Evolutionary conservation across 2,113 vertebrate genomes (phyloP).

Genomic region (Phrynosoma platyrhinos): DNA sequence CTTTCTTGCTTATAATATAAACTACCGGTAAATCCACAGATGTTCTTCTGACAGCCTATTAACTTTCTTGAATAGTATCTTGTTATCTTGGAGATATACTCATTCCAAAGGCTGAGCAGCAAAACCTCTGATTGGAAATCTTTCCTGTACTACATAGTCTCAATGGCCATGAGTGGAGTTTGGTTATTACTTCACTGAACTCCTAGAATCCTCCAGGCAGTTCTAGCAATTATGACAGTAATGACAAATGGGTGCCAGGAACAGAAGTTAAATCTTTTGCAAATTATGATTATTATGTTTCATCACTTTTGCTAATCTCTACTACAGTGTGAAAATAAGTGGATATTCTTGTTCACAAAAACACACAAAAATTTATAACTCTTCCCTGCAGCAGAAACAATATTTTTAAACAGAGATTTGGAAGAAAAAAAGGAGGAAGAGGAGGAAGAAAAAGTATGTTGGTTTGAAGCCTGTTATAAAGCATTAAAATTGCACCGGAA

Average conservation of each 20-base stretch:
- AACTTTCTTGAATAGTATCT: too few species aligned
- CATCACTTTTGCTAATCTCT: background rate
- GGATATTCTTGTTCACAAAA: conserved; percentile 1
- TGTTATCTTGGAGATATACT: background rate
- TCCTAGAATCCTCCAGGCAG: too few species aligned
- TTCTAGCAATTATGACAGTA: background rate
- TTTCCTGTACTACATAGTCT: background rate
- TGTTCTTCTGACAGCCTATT: too few species aligned
- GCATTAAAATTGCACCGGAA: conserved; percentile 87
- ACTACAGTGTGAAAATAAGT: background rate
- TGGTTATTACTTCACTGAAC: too few species aligned
- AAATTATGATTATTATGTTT: conserved; percentile 8
- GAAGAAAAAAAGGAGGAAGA: conserved; percentile 80
- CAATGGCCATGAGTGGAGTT: background rate
- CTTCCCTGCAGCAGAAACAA: conserved; percentile 85
- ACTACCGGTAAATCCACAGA: too few species aligned
- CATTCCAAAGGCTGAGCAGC: background rate
- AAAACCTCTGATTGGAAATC: background rate
- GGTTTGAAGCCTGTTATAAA: conserved; percentile 87
- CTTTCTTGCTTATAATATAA: too few species aligned
- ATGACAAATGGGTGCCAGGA: background rate
- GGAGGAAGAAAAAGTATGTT: conserved; percentile 80
- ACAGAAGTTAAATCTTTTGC: background rate
- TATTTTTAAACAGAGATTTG: conserved; percentile 87
- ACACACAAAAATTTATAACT: conserved; percentile 37